phyloP scores from a whole-genome alignment of 2,113 vertebrate genomes.

The Xiphorhynchus elegans region DNA sequence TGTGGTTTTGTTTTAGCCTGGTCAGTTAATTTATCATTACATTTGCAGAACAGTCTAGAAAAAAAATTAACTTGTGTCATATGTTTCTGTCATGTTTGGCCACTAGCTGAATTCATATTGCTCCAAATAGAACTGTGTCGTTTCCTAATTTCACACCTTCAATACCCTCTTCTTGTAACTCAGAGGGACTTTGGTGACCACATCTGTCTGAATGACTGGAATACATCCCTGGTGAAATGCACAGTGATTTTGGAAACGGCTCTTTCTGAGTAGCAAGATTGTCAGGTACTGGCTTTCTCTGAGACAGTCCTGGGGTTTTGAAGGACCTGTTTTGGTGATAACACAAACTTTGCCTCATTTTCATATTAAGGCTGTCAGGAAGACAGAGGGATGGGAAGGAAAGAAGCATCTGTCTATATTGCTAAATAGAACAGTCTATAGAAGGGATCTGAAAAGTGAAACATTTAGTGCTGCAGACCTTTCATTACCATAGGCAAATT shows the following conservation, averaged over 20 bases:
- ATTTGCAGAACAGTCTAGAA: not conserved
- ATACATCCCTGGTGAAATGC: not conserved
- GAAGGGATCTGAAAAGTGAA: not conserved
- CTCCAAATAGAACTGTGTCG: not conserved
- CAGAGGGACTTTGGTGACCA: not conserved
- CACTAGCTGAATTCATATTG: not conserved
- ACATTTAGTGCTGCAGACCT: not conserved
- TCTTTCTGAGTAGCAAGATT: not conserved
- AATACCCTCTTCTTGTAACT: not conserved
- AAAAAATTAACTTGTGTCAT: not conserved
- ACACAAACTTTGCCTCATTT: not conserved
- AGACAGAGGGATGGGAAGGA: not conserved
- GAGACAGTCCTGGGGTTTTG: not conserved
- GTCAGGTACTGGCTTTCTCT: not conserved
- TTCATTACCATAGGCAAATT: not conserved
- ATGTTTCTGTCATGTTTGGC: not conserved
- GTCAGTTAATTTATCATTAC: not conserved
- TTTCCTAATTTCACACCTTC: not conserved
- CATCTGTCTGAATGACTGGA: not conserved
- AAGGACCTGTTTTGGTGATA: not conserved
- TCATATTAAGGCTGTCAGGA: not conserved
- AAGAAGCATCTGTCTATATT: not conserved
- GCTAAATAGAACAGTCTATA: not conserved
- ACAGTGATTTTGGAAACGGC: not conserved
- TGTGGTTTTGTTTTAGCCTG: not conserved